A percentile compares a stretch with the other conserved stretches of the same genome.
These are phyloP conservation scores for Urocynchramus pylzowi DNA, from an alignment of 2,113 vertebrate species.

Conservation along the genomic window DNA sequence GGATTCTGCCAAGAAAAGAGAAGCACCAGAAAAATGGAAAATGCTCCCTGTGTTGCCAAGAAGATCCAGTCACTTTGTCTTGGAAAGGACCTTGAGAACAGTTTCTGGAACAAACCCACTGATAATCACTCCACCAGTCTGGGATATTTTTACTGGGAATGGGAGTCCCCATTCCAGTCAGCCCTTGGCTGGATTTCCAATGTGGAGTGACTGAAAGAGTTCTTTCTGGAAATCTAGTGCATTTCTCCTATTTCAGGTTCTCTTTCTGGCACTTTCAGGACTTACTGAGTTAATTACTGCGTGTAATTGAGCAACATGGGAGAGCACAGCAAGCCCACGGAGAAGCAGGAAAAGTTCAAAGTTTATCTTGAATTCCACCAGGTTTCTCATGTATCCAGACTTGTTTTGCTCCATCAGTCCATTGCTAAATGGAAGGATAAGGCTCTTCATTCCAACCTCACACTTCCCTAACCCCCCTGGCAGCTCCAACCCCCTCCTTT, in stretches of 20 bases:
- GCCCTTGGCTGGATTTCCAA: background rate
- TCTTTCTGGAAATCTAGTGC: background rate
- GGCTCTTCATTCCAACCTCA: background rate
- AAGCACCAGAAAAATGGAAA: background rate
- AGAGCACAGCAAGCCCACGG: background rate
- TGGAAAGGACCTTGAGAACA: background rate
- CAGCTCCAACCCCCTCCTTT: constrained; percentile 36
- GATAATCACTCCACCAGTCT: too few relatives aligned
- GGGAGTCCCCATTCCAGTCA: background rate
- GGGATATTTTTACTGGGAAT: background rate
- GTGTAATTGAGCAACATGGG: background rate
- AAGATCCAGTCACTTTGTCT: background rate
- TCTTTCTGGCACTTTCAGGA: background rate
- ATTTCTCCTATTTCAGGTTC: background rate
- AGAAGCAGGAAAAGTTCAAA: background rate
- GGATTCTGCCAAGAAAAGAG: background rate
- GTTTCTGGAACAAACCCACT: background rate
- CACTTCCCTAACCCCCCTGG: background rate
- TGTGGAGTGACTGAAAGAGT: background rate
- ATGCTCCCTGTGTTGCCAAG: background rate
- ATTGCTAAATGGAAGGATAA: background rate
- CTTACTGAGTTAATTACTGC: background rate
- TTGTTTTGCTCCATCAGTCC: background rate
- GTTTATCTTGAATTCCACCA: background rate
- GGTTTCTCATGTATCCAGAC: background rate